Base-by-base conservation (phyloP, 2,797 vertebrate genomes). In the Potorous gilbertii region DNA sequence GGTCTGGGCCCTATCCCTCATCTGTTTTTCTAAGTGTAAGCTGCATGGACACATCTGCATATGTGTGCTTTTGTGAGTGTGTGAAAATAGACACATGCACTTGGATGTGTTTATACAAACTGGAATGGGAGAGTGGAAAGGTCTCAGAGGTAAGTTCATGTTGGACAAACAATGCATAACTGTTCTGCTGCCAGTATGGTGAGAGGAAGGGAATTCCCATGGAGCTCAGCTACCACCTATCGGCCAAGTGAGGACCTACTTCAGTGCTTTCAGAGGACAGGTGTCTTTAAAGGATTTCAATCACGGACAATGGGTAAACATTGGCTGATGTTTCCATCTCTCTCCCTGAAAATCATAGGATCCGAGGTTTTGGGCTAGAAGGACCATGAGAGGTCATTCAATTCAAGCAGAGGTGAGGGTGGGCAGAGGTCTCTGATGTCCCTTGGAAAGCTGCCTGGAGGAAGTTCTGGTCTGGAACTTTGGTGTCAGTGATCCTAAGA, bases 361-460 rank as follows among this genome's bases (percentile, higher is more conserved):
- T n/a, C 21, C 24, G 9, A 11, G 74, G 10, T 3, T 46, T 18
- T 11, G 74, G 50, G 24, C n/a, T 10, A 4, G 40, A 12, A 11
- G 31, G n/a, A 8, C 6, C 66, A 9, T 0, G 29, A 10, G 66
- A 46, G 6, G 1, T 9, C 8, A 12, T 27, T 27, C 21, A 2
- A 9, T 24, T 18, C 18, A 9, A 40, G n/a, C 18, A 52, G 52
- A 52, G 52, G 52, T 52, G 52, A 52, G 18, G 18, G n/a, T 74
- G 66, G 18, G n/a, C 2, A 9, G 2, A 81, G 66, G 66, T 10
- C 6, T 21, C 66, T 10, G n/a, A n/a, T 3, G n/a, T 18, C 16
- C n/a, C n/a, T 46, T 3, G 66, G 66, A 24, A 40, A 74, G 34
- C 18, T 46, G n/a, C 66, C n/a, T 40, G n/a, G 66, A 81, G n/a